A percentile compares a stretch with the other conserved stretches of the same genome.
Conservation (phyloP, 2,888 invertebrate genomes). For the Didymodactylos carnosus region DNA sequence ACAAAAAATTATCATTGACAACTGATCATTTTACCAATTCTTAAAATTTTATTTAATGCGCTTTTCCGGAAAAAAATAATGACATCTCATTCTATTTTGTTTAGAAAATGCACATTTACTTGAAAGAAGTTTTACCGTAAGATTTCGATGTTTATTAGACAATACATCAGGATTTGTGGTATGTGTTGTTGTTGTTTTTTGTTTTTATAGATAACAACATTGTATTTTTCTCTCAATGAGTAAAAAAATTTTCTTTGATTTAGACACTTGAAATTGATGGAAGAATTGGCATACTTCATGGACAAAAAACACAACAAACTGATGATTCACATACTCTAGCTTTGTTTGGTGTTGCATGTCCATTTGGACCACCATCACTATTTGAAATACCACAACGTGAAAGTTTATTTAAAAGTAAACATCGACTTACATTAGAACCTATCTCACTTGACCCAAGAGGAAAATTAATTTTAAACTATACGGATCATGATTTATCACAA, state of each 20-base stretch:
- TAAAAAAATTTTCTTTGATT: constrained; percentile 21
- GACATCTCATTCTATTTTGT: constrained; percentile 16
- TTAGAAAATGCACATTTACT: constrained; percentile 62
- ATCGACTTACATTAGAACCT: constrained; percentile 81
- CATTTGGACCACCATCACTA: constrained; percentile 88
- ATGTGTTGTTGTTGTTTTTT: no score
- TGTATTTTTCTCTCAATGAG: no score
- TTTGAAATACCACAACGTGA: constrained; percentile 93
- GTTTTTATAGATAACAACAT: no score
- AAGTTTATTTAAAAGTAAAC: constrained; percentile 98
- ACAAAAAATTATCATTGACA: no score
- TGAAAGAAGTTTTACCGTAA: constrained; percentile 87
- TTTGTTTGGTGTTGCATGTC: constrained; percentile 88
- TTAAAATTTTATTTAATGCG: no score
- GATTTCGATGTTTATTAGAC: constrained; percentile 92
- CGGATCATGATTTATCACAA: constrained; percentile 64
- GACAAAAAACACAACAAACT: constrained; percentile 61
- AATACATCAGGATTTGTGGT: constrained; percentile 98
- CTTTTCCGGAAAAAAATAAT: no score
- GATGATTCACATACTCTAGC: constrained; percentile 71
- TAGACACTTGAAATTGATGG: constrained; percentile 94
- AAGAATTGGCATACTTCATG: constrained; percentile 78
- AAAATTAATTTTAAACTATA: constrained; percentile 76
- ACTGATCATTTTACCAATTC: no score
- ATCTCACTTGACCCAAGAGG: constrained; percentile 95